Evolutionary conservation across 1,140 invertebrate genomes (phyloP).

Genomic region (Lethrus apterus): DNA sequence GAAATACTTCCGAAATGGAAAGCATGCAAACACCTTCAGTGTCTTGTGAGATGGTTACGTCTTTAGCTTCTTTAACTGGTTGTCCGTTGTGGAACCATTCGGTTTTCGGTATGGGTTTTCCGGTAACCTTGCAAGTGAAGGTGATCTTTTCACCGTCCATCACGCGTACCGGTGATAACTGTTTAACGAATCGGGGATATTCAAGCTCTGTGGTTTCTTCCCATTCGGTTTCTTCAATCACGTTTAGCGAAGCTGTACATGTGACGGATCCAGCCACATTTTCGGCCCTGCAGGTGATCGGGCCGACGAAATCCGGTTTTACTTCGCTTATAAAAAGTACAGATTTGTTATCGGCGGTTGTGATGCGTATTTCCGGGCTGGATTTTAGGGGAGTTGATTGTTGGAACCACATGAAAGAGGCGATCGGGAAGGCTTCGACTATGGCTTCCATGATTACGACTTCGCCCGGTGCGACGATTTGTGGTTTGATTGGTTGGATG

Average conservation of each 20-base stretch:
- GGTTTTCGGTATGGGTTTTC: constrained; percentile 74
- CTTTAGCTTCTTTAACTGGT: constrained; percentile 68
- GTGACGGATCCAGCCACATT: constrained; percentile 81
- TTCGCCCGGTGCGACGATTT: constrained; percentile 63
- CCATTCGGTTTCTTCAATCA: constrained; percentile 54
- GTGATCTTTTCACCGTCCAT: constrained; percentile 89
- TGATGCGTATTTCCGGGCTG: constrained; percentile 59
- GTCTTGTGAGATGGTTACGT: constrained; percentile 67
- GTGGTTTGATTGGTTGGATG: constrained; percentile 60
- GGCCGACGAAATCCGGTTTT: constrained; percentile 61
- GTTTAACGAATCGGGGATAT: constrained; percentile 68
- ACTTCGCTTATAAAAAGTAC: constrained; percentile 73
- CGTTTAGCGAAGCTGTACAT: constrained; percentile 67
- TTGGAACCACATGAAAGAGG: constrained; percentile 82
- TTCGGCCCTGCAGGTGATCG: constrained; percentile 82
- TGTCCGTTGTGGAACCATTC: constrained; percentile 73
- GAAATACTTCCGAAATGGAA: constrained; percentile 85
- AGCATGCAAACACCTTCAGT: constrained; percentile 73
- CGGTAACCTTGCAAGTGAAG: constrained; percentile 66
- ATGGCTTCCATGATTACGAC: constrained; percentile 70
- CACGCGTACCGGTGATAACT: constrained; percentile 64
- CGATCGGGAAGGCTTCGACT: constrained; percentile 68
- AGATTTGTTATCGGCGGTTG: constrained; percentile 70
- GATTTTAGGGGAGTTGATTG: constrained; percentile 56
- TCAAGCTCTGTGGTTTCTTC: constrained; percentile 55